Percentiles rank a stretch among this genome's conserved stretches.
Evolutionary conservation across 2,888 invertebrate species (phyloP).

Genomic region (Nycteola revayana): DNA sequence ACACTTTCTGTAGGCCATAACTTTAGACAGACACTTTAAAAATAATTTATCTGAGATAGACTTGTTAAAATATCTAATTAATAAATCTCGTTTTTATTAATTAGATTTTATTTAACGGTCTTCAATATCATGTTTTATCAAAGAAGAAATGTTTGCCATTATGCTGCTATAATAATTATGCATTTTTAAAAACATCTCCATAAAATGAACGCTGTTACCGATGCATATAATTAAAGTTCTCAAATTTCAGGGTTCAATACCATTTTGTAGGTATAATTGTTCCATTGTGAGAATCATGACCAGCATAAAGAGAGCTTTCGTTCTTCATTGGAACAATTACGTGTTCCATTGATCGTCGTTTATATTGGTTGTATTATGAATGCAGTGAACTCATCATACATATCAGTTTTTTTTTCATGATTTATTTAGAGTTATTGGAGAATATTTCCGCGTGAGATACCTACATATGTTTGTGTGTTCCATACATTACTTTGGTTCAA

Average conservation of each 20-base stretch:
- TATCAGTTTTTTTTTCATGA: not conserved
- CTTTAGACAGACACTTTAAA: too few species aligned
- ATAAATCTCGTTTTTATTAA: too few species aligned
- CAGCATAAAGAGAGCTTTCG: constrained; percentile 25
- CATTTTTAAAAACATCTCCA: too few species aligned
- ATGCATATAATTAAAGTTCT: constrained; percentile 17
- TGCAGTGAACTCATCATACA: constrained; percentile 6
- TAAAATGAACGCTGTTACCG: not conserved
- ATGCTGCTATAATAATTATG: too few species aligned
- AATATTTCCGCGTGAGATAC: not conserved
- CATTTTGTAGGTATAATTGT: constrained; percentile 24
- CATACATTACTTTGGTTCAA: too few species aligned
- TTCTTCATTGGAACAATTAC: constrained; percentile 31
- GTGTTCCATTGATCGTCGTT: constrained; percentile 17
- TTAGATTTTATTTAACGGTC: too few species aligned
- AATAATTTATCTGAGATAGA: too few species aligned
- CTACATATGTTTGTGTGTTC: too few species aligned
- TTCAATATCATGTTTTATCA: too few species aligned
- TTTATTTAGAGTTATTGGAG: not conserved
- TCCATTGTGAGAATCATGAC: constrained; percentile 27
- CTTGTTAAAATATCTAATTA: too few species aligned
- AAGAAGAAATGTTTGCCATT: too few species aligned
- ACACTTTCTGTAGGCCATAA: too few species aligned
- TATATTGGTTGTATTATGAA: constrained; percentile 15
- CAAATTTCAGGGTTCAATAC: constrained; percentile 20